Evolutionary conservation across 2,797 vertebrate genomes (phyloP), one percentile per base, ranked within the genome.

Genomic region (Lutjanus argentimaculatus): DNA sequence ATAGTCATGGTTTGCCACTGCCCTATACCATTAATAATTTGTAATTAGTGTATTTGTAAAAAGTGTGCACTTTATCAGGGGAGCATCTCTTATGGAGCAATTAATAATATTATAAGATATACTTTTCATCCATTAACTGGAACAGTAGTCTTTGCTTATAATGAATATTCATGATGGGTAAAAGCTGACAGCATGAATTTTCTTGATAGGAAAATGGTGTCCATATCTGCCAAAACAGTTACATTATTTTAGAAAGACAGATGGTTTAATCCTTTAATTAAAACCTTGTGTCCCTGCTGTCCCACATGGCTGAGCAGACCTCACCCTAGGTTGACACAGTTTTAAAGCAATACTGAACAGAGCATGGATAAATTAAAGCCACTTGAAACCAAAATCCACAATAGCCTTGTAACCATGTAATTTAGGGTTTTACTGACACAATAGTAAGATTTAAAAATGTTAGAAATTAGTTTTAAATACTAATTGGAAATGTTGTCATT

Each of bases 111-210:
- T 43, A 45, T 30, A 21, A n/a, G 9, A 77, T 51, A 22, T 16
- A 45, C 2, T 56, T 25, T 10, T 2, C 45, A 49, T 52, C 57
- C 48, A 67, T 19, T 62, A 56, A n/a, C n/a, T 40, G 19, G 12
- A 64, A 46, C n/a, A 13, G 9, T 10, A 40, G 9, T 30, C 17
- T 65, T 56, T 9, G 42, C 55, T 53, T 40, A 49, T 46, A 53
- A 56, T 68, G 17, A 64, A 63, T 63, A 76, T 63, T 63, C 10
- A 63, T 75, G n/a, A 66, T 55, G 21, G 8, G 16, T 73, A 30
- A 43, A 49, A 62, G 19, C 22, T 48, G 46, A 57, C 4, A 21
- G 16, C 7, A 30, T 56, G 1, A 45, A 40, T 71, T 51, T 68
- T 30, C 9, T 14, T 63, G 12, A 52, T 21, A 15, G 8, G 0